A percentile compares a stretch with the other conserved stretches of the same genome.
Conservation (phyloP, 1,140 invertebrate species). For the Drosophila kurseongensis region DNA sequence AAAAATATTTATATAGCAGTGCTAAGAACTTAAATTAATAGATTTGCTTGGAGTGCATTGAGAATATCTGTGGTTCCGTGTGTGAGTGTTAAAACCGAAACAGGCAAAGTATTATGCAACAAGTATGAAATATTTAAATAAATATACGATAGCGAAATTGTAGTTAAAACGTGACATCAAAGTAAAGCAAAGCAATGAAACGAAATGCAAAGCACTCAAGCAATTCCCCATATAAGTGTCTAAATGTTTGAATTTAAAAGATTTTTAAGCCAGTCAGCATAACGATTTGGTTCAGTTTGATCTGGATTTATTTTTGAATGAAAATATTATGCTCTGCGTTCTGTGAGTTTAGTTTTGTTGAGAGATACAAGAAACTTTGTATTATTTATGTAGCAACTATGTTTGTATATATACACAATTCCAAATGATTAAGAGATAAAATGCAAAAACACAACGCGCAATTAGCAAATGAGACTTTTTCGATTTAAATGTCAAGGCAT, state of each 20-base stretch:
- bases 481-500: slow-evolving; percentile 59
- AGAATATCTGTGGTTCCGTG: slow-evolving; percentile 22
- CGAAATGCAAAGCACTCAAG: slow-evolving; percentile 58
- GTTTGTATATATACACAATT: slow-evolving; percentile 55
- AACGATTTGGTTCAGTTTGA: slow-evolving; percentile 5
- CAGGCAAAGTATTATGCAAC: slow-evolving; percentile 74
- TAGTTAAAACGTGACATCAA: slow-evolving; percentile 52
- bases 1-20: slow-evolving; percentile 29
- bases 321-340: slow-evolving; percentile 41
- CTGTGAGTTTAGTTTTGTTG: slow-evolving; percentile 47
- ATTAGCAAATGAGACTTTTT: slow-evolving; percentile 76
- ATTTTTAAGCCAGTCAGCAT: slow-evolving; percentile 2
- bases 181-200: slow-evolving; percentile 53
- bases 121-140: slow-evolving; percentile 56
- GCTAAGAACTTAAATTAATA: slow-evolving; percentile 62
- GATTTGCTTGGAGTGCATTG: slow-evolving; percentile 58
- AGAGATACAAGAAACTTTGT: slow-evolving; percentile 32
- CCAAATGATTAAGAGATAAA: slow-evolving; percentile 50
- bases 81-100: slow-evolving; percentile 48
- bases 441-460: slow-evolving; percentile 63
- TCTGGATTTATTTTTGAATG: slow-evolving; percentile 29
- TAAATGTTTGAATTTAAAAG: slow-evolving; percentile 43
- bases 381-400: slow-evolving; percentile 47
- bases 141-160: slow-evolving; percentile 69
- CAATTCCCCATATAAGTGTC: slow-evolving; percentile 52